These are phyloP conservation scores for Machimus atricapillus DNA, from an alignment of 2,888 invertebrate genomes.

Conservation along the genomic window DNA sequence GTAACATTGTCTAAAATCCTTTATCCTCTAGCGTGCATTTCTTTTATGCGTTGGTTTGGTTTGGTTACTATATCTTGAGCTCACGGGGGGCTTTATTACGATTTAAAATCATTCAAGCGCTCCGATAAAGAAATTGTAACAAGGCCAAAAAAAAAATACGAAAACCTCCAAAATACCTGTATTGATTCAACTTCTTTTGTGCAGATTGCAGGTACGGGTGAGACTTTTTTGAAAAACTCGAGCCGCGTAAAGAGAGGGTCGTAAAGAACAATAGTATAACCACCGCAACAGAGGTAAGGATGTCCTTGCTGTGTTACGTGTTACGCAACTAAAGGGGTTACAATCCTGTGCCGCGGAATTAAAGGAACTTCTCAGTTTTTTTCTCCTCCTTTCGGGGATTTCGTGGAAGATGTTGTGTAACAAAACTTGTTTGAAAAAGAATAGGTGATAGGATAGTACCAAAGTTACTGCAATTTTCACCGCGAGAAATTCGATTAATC, in stretches of 20 bases:
- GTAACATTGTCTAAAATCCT: slow-evolving; percentile 16
- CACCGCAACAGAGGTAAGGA: neutral
- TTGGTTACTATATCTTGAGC: slow-evolving; percentile 8
- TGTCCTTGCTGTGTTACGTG: neutral
- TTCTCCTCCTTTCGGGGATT: neutral
- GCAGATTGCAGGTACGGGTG: neutral
- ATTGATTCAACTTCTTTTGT: slow-evolving; percentile 39
- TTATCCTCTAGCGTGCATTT: slow-evolving; percentile 19
- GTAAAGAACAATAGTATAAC: neutral
- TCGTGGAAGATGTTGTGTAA: neutral
- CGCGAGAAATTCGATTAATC: neutral
- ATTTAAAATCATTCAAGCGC: slow-evolving; percentile 29
- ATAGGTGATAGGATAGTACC: neutral
- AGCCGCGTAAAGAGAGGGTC: slow-evolving; percentile 14
- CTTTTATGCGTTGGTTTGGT: neutral
- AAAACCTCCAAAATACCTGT: slow-evolving; percentile 42
- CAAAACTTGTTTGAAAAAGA: neutral
- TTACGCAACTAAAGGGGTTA: slow-evolving; percentile 31
- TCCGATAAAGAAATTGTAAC: slow-evolving; percentile 27
- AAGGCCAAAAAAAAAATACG: neutral
- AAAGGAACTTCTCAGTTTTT: neutral
- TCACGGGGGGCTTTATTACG: slow-evolving; percentile 27
- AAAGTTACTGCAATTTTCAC: neutral
- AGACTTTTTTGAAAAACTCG: neutral
- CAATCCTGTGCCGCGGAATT: neutral